phyloP scores from a whole-genome alignment of 2,797 vertebrate genomes.

The Menidia menidia region DNA sequence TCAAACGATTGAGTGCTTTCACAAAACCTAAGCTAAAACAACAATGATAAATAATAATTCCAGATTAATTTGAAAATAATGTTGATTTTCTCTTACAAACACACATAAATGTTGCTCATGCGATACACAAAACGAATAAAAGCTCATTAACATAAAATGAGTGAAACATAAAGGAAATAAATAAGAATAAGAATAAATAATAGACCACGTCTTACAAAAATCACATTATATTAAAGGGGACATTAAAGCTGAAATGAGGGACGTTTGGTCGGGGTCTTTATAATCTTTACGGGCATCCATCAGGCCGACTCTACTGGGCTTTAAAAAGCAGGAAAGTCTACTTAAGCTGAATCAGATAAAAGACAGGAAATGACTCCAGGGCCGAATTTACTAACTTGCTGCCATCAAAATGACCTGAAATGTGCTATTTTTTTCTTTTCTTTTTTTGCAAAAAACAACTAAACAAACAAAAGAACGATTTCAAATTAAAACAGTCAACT shows the following conservation, averaged over 20 bases:
- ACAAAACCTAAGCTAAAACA: constrained; percentile 18
- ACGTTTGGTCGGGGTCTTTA: too few relatives aligned
- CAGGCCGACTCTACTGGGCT: neutral
- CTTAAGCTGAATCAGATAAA: neutral
- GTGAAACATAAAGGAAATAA: neutral
- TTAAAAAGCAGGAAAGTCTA: neutral
- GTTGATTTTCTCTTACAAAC: neutral
- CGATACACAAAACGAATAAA: neutral
- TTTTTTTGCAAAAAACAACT: too few relatives aligned
- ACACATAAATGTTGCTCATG: neutral
- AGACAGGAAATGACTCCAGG: neutral
- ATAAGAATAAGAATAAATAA: neutral
- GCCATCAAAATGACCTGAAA: too few relatives aligned
- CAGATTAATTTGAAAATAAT: neutral
- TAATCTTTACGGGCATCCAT: too few relatives aligned
- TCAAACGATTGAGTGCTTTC: constrained; percentile 30
- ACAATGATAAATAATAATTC: neutral
- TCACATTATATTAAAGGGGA: neutral
- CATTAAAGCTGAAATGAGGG: neutral
- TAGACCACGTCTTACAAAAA: too few relatives aligned
- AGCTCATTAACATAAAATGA: neutral
- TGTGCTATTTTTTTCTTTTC: too few relatives aligned
- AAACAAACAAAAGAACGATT: too few relatives aligned
- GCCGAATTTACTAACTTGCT: too few relatives aligned
- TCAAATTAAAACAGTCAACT: too few relatives aligned